phyloP scores from a whole-genome alignment of 2,797 vertebrate species.

The Sardinella longiceps region DNA sequence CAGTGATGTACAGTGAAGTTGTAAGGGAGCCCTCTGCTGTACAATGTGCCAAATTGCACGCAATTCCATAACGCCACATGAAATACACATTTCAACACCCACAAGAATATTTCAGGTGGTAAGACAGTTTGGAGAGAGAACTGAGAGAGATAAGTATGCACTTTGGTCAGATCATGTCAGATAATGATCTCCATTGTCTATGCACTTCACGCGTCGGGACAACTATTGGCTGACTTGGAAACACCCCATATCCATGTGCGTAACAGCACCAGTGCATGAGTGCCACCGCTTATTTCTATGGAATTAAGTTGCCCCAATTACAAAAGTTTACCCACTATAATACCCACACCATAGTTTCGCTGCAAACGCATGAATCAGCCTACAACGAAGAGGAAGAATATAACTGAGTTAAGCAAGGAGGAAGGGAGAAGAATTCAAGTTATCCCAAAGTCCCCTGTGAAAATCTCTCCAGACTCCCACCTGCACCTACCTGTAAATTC shows the following conservation, averaged over 20 bases:
- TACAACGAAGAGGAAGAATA: no score
- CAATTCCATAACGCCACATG: not conserved
- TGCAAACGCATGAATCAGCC: not conserved
- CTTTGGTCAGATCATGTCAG: not conserved
- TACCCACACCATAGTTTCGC: not conserved
- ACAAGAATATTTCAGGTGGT: not conserved
- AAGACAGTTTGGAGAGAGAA: not conserved
- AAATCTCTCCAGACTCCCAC: not conserved
- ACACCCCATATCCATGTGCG: constrained; percentile 39
- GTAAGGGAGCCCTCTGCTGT: constrained; percentile 33
- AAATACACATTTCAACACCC: not conserved
- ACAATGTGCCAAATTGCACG: not conserved
- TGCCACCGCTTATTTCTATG: not conserved
- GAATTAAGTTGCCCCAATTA: not conserved
- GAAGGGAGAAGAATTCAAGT: no score
- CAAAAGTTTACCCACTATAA: not conserved
- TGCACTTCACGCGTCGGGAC: not conserved
- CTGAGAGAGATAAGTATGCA: not conserved
- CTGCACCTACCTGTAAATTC: constrained; percentile 78
- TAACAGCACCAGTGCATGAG: not conserved
- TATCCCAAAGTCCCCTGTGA: not conserved
- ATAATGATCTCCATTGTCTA: not conserved
- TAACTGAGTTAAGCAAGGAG: not conserved
- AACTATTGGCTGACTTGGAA: constrained; percentile 45
- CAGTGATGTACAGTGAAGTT: not conserved